Conservation (phyloP, 2,113 vertebrate species). For the Nanger granti region DNA sequence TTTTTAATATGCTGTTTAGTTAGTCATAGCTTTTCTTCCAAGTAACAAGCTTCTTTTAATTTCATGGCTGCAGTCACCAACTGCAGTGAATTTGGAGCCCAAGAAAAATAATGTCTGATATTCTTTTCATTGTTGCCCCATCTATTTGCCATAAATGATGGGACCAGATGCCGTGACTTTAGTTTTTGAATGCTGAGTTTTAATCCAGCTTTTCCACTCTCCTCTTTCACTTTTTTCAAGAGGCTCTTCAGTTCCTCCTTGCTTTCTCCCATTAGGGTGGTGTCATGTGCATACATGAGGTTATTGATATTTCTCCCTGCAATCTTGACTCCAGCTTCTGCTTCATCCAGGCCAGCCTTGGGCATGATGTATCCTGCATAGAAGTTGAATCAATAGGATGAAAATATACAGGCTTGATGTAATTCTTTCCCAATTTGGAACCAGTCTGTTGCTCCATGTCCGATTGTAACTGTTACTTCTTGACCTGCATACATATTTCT, state of each 20-base stretch:
- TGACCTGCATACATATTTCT: background rate
- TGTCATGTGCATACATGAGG: background rate
- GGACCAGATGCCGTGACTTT: background rate
- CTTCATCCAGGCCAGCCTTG: background rate
- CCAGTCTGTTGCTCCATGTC: accelerated
- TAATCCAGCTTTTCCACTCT: background rate
- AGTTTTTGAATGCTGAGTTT: background rate
- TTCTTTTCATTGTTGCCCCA: background rate
- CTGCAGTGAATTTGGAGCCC: background rate
- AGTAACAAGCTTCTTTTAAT: background rate
- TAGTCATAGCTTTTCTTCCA: background rate
- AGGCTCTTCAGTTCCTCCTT: background rate
- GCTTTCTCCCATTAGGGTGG: background rate
- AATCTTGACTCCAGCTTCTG: background rate
- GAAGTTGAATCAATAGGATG: background rate
- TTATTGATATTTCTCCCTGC: background rate
- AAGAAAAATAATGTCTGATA: background rate
- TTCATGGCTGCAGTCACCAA: background rate
- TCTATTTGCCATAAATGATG: background rate
- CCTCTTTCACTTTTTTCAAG: background rate
- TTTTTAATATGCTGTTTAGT: background rate
- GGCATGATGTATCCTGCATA: background rate
- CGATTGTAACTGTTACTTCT: background rate
- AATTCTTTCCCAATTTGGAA: background rate
- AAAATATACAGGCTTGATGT: background rate